These are phyloP conservation scores for Fregata magnificens DNA, from an alignment of 2,113 vertebrate species.

Conservation along the genomic window DNA sequence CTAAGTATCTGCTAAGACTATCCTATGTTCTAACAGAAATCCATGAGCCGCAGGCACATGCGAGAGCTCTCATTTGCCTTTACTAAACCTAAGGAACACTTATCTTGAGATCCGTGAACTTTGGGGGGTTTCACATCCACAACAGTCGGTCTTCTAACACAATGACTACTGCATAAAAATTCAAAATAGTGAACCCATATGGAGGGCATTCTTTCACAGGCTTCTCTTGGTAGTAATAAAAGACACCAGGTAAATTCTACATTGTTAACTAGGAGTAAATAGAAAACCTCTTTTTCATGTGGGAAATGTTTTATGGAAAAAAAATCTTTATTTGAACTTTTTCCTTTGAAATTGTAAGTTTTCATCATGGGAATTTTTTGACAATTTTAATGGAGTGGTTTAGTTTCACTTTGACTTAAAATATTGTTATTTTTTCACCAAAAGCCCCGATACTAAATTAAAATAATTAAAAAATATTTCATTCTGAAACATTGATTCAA, in stretches of 20 bases:
- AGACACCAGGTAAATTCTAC: not conserved
- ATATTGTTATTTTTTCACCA: not conserved
- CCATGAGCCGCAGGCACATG: not conserved
- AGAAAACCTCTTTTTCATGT: not conserved
- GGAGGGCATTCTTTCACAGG: not conserved
- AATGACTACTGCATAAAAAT: not conserved
- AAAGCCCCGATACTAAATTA: not conserved
- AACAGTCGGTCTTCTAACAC: accelerated
- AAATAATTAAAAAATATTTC: not conserved
- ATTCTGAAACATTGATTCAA: not conserved
- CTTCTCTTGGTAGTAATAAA: not conserved
- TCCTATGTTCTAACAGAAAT: not conserved
- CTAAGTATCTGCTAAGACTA: not conserved
- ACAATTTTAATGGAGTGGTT: not conserved
- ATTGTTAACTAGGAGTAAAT: not conserved
- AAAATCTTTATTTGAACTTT: not conserved
- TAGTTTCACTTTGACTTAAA: not conserved
- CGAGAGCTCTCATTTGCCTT: not conserved
- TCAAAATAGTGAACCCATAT: not conserved
- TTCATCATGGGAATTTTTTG: not conserved
- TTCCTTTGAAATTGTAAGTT: not conserved
- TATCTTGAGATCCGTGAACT: not conserved
- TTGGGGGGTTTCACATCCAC: not conserved
- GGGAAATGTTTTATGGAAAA: not conserved
- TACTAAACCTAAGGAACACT: not conserved